Base-by-base conservation (phyloP, 2,113 vertebrate genomes). In the Salvelinus namaycush region DNA sequence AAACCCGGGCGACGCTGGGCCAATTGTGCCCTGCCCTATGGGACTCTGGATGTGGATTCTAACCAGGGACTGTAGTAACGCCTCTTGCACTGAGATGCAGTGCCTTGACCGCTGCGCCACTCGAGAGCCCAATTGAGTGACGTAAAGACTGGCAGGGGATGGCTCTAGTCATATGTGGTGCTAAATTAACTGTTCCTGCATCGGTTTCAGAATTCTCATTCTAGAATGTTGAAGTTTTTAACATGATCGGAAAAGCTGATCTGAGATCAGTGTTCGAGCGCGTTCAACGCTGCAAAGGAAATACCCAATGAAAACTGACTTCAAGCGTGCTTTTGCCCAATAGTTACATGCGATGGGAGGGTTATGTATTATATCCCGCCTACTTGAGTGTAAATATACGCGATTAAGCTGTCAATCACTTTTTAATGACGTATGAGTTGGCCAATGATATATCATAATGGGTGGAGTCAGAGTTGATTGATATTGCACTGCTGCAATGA, bases 401-500 rank as follows among this genome's bases (percentile, higher is more conserved):
- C 6, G 8, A 34, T 4, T 48, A 14, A 26, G 39, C 18, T 31
- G 27, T 34, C 22, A 5, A 4, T 39, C 49, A 31, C 24, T 31
- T 24, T 57, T 24, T 8, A 9, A 0, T 75, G 76, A 79, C 77
- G 62, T 68, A 3, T 0, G 2, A 8, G 0, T 1, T 0, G n/a
- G 1, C 92, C 89, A 90, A 92, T 94, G 31, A 48, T 0, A 44
- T 5, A 0, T 5, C 3, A 6, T 0, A 0, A 0, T 79, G 70
- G 89, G 88, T 78, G 82, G 90, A 80, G 26, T 18, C 44, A 29
- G 0, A 4, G 11, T 8, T 89, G 86, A 93, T 68, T 90, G 93
- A 93, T 79, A 70, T 85, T 4, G n/a, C 0, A 5, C 1, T 78
- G 68, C 72, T 80, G 71, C 92, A 93, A 94, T 93, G 73, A 85